These are phyloP conservation scores for Ophraella communa DNA, from an alignment of 2,888 invertebrate species.

Conservation along the genomic window DNA sequence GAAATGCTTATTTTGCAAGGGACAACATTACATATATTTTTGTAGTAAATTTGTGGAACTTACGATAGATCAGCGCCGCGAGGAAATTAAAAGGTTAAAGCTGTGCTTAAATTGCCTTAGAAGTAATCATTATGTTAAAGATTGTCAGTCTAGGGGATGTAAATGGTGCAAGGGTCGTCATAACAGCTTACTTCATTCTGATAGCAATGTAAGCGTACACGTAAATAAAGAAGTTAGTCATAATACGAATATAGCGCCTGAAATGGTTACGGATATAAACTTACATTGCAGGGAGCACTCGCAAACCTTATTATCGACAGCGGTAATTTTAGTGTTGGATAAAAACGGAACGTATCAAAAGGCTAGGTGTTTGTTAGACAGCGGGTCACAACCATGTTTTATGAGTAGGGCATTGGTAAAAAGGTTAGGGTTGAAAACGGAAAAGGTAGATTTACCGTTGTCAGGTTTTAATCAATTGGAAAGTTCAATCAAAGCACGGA, in stretches of 20 bases:
- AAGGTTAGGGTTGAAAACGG: background rate
- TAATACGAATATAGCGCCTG: background rate
- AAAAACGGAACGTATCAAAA: background rate
- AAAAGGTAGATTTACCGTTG: background rate
- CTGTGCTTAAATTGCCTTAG: background rate
- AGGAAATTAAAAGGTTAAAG: conserved; percentile 2
- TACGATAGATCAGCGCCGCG: background rate
- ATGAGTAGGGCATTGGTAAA: background rate
- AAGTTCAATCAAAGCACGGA: background rate
- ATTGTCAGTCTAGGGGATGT: background rate
- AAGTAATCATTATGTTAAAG: background rate
- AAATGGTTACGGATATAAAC: too few species aligned
- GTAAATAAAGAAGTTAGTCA: background rate
- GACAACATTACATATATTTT: background rate
- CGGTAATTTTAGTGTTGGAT: background rate
- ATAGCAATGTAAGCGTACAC: background rate
- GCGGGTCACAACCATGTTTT: conserved; percentile 6
- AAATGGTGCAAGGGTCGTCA: background rate
- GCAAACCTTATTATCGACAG: conserved; percentile 13
- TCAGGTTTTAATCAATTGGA: background rate
- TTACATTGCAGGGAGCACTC: background rate
- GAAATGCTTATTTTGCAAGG: background rate
- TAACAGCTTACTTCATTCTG: background rate
- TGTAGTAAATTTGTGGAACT: background rate
- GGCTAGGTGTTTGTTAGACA: conserved; percentile 21